Percentiles rank a stretch among this genome's conserved stretches.
Conservation (phyloP, 2,113 vertebrate genomes). For the Cryptotis parvus region DNA sequence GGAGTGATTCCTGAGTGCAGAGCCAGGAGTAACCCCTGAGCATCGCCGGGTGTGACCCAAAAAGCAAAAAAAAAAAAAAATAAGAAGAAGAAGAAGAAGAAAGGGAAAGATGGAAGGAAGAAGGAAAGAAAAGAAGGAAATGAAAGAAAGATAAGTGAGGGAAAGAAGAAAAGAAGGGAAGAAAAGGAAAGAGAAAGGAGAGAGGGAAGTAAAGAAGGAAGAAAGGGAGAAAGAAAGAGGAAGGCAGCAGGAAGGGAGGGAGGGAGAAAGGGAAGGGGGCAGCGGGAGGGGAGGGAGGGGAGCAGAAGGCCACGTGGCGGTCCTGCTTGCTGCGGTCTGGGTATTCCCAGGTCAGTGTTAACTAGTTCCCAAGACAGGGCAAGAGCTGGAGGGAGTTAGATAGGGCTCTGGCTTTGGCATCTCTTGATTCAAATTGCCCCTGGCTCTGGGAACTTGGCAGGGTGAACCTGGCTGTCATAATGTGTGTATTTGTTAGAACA, state of each 20-base stretch:
- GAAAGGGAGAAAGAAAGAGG: not conserved
- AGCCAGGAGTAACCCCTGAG: too few species aligned
- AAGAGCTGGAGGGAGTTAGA: not conserved
- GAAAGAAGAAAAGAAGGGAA: not conserved
- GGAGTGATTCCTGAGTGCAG: too few species aligned
- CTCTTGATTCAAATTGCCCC: conserved; percentile 19
- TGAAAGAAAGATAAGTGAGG: too few species aligned
- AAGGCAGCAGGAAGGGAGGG: too few species aligned
- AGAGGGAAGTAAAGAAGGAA: not conserved
- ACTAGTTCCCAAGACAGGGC: not conserved
- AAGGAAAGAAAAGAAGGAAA: not conserved
- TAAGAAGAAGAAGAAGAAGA: too few species aligned
- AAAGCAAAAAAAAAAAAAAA: too few species aligned
- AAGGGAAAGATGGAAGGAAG: too few species aligned
- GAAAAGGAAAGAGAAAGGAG: not conserved
- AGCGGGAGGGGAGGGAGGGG: not conserved
- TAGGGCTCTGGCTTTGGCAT: not conserved
- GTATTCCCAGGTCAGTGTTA: not conserved
- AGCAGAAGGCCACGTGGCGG: not conserved
- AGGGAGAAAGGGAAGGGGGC: not conserved
- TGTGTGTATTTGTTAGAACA: conserved; percentile 46
- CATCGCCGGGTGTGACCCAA: too few species aligned
- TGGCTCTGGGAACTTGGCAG: conserved; percentile 55
- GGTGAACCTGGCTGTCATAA: not conserved
- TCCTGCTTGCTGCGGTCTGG: not conserved